Evolutionary conservation across 1,140 invertebrate species (phyloP), one percentile per base, ranked within the genome.

Genomic region (Kradibia gibbosae): DNA sequence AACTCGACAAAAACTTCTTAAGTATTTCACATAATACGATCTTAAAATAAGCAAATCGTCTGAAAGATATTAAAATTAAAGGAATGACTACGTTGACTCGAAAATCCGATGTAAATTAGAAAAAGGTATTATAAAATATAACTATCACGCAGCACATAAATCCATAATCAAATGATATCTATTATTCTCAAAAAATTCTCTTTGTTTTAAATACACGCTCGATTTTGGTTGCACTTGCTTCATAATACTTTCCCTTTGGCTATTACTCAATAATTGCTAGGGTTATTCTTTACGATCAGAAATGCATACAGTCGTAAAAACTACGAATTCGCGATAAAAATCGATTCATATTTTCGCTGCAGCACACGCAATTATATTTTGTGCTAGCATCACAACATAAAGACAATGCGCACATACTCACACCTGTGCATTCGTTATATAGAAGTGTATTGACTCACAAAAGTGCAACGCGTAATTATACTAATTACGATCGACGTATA

Each of bases 321-420:
- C 60, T 60, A 22, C 75, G 39, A 10, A 55, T 39, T 28, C 78
- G 78, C 78, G 78, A 80, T 80, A 80, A 80, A 80, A 80, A 80
- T 80, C 70, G 70, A 80, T 80, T 80, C 39, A 39, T 55, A n/a
- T 72, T 79, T 60, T 42, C 20, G 39, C 34, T 39, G 34, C 62
- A n/a, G 34, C 39, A 67, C 62, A 36, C 62, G 5, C 34, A n/a
- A n/a, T n/a, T 11, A 39, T 8, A 15, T 67, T 36, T 5, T n/a
- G 11, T 72, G n/a, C 62, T 67, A 7, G 34, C 36, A 39, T 67
- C 39, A 67, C 62, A 5, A 45, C 42, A 45, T 13, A 8, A 13
- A 45, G 42, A 13, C 42, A n/a, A 45, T 45, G 42, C 5, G 42
- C 42, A 8, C 42, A 13, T 13, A 13, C 42, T 1, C 1, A 17